Evolutionary conservation across 2,113 vertebrate species (phyloP).

Genomic region (human): GRCh38 chr3:160206501-160207000

Average conservation of each 20-base stretch:
- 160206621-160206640: not conserved
- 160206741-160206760: not conserved
- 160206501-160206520: not conserved
- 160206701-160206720: not conserved
- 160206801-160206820: not conserved
- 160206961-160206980: not conserved
- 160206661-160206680: not conserved
- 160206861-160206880: not conserved
- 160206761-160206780: not conserved
- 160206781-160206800: not conserved
- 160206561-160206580: not conserved
- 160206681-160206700: constrained; percentile 8
- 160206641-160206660: not conserved
- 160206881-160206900: not conserved
- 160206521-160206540: constrained; percentile 12
- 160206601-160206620: not conserved
- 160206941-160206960: not conserved
- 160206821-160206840: not conserved
- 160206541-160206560: constrained; percentile 4
- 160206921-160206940: not conserved
- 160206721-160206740: not conserved
- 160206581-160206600: not conserved
- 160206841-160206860: not conserved
- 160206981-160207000: not conserved
- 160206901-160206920: not conserved